Evolutionary conservation across 2,888 invertebrate genomes (phyloP).

Genomic region (Dryadula phaetusa): DNA sequence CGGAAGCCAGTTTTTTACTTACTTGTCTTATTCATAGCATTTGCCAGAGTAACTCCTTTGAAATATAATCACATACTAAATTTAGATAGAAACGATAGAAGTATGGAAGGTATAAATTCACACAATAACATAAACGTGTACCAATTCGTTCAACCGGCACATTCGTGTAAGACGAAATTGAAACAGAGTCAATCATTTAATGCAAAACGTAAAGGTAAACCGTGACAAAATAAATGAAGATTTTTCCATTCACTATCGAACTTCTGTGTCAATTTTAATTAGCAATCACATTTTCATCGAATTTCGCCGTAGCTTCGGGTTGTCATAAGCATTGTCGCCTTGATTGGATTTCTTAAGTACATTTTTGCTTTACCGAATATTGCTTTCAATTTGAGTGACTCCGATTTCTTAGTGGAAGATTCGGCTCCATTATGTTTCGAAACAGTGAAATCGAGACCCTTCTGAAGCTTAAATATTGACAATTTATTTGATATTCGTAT

Average conservation of each 20-base stretch:
- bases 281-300: conserved; percentile 81
- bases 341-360: conserved; percentile 77
- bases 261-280: conserved; percentile 84
- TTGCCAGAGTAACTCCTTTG: conserved; percentile 66
- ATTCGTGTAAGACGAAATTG: conserved; percentile 82
- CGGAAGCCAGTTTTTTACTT: conserved; percentile 60
- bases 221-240: conserved; percentile 83
- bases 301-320: conserved; percentile 67
- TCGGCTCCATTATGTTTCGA: conserved; percentile 44
- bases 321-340: conserved; percentile 70
- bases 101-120: conserved; percentile 75
- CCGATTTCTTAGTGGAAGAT: conserved; percentile 59
- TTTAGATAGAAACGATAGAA: conserved; percentile 63
- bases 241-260: conserved; percentile 77
- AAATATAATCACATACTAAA: conserved; percentile 75
- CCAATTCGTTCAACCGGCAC: conserved; percentile 79
- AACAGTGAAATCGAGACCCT: conserved; percentile 45
- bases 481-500: conserved; percentile 42
- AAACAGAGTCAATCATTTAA: conserved; percentile 84
- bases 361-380: conserved; percentile 62
- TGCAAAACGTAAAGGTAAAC: conserved; percentile 78
- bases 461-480: conserved; percentile 42
- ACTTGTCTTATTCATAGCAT: conserved; percentile 79
- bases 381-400: conserved; percentile 65
- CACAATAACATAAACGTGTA: conserved; percentile 82